Evolutionary conservation across 2,113 vertebrate genomes (phyloP), one percentile per base, ranked within the genome.

Genomic region (Syrrhaptes paradoxus): DNA sequence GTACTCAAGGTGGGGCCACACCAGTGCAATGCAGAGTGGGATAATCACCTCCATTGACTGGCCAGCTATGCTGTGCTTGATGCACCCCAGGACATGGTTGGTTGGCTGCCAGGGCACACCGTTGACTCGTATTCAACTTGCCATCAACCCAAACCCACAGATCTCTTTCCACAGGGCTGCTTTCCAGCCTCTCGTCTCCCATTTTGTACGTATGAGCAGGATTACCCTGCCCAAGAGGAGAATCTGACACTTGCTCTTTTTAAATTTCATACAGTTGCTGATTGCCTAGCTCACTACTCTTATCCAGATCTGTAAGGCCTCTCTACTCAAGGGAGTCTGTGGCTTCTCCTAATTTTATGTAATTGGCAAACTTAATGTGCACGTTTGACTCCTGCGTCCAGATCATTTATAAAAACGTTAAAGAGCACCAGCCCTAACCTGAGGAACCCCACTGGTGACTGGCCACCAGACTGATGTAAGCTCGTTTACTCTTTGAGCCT

Each of bases 361-460:
- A 9, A 18, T 43, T 3, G 1, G 15, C 36, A 43, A 34, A 83
- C 46, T 51, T 67, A 67, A 41, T 7, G 9, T 29, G 24, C 14
- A 11, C 36, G 9, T 52, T 71, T 1, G 4, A 34, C 4, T 51
- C 29, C 15, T 52, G 43, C 0, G 0, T 83, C 46, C 11, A 59
- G 18, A 22, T 28, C 3, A 14, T 51, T n/a, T 51, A 59, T 59
- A n/a, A 70, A 21, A 32, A 38, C 21, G 10, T 34, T 25, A 32
- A 58, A 81, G 34, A 58, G 43, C 22, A n/a, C 11, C 20, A n/a
- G 21, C 13, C 28, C 13, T 38, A 38, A 81, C 25, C 46, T 71
- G 36, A 7, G 24, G 19, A 70, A 14, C 24, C 7, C 19, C 18
- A 11, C 45, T n/a, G 34, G 34, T 70, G 54, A 9, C 54, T 59